These are phyloP conservation scores for Pipistrellus pygmaeus DNA, from an alignment of 2,797 vertebrate species.

Conservation along the genomic window DNA sequence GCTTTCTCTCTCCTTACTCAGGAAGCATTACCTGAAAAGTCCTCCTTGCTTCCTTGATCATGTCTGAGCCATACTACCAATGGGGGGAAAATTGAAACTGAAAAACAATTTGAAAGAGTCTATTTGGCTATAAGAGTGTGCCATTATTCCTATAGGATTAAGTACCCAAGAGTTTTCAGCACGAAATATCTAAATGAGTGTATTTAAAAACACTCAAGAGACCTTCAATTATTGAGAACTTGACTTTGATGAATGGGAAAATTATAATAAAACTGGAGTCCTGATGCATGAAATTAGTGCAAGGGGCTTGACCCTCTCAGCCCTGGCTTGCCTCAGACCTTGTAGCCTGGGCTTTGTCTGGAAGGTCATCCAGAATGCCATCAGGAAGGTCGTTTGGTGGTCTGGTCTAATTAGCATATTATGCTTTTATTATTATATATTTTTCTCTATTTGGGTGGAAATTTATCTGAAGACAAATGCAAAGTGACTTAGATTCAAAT, in stretches of 20 bases:
- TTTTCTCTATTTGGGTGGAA: conserved; percentile 31
- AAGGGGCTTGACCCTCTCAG: too few species aligned
- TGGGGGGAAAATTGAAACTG: background rate
- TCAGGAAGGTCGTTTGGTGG: too few species aligned
- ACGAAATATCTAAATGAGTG: conserved; percentile 12
- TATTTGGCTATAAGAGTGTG: background rate
- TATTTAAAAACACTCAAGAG: conserved; percentile 16
- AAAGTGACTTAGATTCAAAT: background rate
- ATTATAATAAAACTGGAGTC: background rate
- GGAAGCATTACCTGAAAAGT: background rate
- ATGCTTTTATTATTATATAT: too few species aligned
- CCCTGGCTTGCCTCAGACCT: too few species aligned
- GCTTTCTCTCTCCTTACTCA: background rate
- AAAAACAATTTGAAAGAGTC: conserved; percentile 24
- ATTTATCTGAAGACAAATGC: conserved; percentile 57
- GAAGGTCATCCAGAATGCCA: too few species aligned
- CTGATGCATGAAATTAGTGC: too few species aligned
- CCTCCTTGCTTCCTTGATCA: background rate
- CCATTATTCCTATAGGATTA: conserved; percentile 40
- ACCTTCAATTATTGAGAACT: conserved; percentile 30
- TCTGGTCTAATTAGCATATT: too few species aligned
- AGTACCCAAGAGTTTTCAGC: conserved; percentile 27
- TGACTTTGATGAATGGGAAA: conserved; percentile 50
- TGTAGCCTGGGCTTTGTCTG: too few species aligned
- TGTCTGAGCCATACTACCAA: background rate